Evolutionary conservation across 2,888 invertebrate species (phyloP).

Genomic region (Dryadula phaetusa): DNA sequence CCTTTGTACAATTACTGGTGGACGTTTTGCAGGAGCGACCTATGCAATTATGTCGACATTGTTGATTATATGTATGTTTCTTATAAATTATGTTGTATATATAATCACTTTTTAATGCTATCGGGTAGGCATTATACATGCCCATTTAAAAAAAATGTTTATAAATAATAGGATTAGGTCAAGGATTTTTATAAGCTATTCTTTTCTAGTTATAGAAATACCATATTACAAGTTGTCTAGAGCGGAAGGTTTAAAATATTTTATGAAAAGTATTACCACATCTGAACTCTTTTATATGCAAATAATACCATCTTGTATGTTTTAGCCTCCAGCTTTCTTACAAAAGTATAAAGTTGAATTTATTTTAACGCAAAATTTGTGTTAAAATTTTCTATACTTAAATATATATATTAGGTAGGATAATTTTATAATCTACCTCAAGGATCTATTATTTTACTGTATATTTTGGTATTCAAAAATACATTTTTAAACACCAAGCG

Average conservation of each 20-base stretch:
- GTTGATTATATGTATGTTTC: constrained; percentile 38
- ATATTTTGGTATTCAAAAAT: too few relatives aligned
- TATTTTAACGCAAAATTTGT: not conserved
- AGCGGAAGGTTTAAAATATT: constrained; percentile 56
- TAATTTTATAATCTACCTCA: not conserved
- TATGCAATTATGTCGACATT: constrained; percentile 64
- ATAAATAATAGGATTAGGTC: constrained; percentile 31
- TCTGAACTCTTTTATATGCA: constrained; percentile 49
- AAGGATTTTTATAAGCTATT: constrained; percentile 54
- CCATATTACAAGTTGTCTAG: constrained; percentile 51
- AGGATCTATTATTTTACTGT: not conserved
- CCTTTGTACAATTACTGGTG: constrained; percentile 73
- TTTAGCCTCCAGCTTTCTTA: constrained; percentile 42
- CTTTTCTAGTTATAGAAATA: constrained; percentile 45
- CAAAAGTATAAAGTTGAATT: constrained; percentile 29
- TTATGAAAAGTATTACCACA: constrained; percentile 51
- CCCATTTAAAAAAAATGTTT: too few relatives aligned
- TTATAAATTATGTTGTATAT: not conserved
- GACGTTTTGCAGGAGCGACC: constrained; percentile 61
- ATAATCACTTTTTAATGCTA: too few relatives aligned
- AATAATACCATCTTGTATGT: constrained; percentile 46
- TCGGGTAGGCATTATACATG: not conserved
- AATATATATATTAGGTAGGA: not conserved
- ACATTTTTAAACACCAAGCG: too few relatives aligned
- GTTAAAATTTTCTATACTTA: not conserved